phyloP scores from a whole-genome alignment of 2,113 vertebrate genomes.

The Diglossa brunneiventris region DNA sequence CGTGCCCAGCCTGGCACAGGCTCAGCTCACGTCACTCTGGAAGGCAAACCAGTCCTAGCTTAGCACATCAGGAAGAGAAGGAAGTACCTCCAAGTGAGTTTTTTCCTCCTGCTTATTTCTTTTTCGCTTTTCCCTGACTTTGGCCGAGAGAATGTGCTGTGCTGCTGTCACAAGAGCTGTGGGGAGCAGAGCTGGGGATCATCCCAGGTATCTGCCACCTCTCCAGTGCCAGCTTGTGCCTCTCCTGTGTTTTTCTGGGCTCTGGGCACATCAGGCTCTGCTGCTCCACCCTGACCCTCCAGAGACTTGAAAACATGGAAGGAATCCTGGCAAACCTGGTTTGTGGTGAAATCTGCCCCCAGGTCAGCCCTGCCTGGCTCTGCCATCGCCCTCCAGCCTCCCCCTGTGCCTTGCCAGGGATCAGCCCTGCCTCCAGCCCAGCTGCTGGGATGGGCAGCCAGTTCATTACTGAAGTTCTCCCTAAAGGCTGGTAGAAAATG shows the following conservation, averaged over 20 bases:
- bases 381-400: not conserved
- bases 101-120: not conserved
- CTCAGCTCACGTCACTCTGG: not conserved
- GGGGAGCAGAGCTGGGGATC: not conserved
- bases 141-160: not conserved
- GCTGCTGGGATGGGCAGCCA: not conserved
- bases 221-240: rapidly evolving
- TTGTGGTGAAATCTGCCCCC: not conserved
- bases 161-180: not conserved
- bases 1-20: not conserved
- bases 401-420: rapidly evolving
- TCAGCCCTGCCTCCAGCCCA: not conserved
- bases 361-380: not conserved
- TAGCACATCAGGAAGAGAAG: not conserved
- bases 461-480: not conserved
- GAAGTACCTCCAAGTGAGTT: not conserved
- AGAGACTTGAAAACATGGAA: not conserved
- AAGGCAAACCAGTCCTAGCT: not conserved
- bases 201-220: rapidly evolving
- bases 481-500: not conserved
- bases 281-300: not conserved
- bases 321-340: not conserved
- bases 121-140: not conserved
- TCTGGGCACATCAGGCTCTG: not conserved
- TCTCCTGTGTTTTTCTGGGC: not conserved